These are phyloP conservation scores for Heliangelus exortis DNA, from an alignment of 2,797 vertebrate species.

Conservation along the genomic window DNA sequence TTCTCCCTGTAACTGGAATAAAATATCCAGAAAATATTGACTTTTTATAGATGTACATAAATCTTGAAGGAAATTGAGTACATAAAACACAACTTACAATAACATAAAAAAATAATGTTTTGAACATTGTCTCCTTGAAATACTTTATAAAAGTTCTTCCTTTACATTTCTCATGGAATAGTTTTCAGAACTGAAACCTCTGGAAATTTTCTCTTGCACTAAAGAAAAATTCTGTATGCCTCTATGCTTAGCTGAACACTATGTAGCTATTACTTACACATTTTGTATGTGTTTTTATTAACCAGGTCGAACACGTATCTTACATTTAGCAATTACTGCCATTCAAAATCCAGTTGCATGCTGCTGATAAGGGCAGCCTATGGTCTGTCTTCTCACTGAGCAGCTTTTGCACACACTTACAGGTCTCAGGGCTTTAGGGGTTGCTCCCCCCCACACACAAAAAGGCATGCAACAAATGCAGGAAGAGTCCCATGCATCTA, in stretches of 20 bases:
- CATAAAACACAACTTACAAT: neutral
- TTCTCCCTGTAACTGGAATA: neutral
- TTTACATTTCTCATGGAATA: neutral
- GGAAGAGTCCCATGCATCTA: neutral
- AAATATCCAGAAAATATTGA: neutral
- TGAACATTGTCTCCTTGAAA: neutral
- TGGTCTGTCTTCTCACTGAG: neutral
- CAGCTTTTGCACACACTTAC: neutral
- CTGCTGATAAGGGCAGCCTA: neutral
- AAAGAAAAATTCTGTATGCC: neutral
- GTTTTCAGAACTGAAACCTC: neutral
- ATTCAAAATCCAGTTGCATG: accelerated
- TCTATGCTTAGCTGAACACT: neutral
- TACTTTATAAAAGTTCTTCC: neutral
- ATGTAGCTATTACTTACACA: neutral
- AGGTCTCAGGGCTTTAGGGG: neutral
- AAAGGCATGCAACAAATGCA: neutral
- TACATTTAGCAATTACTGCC: neutral
- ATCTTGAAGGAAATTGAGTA: neutral
- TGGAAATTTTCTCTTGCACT: neutral
- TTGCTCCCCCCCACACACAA: neutral
- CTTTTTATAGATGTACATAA: neutral
- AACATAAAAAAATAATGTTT: neutral
- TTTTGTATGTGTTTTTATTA: neutral
- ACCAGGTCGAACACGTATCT: neutral